Conservation (phyloP, 2,113 vertebrate species). For the Cacatua alba region DNA sequence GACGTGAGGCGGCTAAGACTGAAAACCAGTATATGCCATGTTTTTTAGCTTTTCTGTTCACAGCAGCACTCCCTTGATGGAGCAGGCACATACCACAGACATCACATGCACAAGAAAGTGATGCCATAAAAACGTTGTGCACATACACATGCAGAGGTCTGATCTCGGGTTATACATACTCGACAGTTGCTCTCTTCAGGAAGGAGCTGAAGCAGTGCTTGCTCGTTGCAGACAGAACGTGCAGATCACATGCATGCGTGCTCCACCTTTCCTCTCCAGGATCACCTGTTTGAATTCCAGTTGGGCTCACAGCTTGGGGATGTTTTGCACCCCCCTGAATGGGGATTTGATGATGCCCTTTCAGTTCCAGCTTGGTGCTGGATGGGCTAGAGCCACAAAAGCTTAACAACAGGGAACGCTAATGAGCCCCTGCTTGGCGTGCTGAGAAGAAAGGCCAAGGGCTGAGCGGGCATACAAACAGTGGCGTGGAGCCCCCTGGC, state of each 20-base stretch:
- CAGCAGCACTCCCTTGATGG: accelerated
- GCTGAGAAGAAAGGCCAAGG: conserved; percentile 54
- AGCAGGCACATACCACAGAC: neutral
- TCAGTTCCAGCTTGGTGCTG: conserved; percentile 27
- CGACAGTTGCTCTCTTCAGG: neutral
- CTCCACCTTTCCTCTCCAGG: neutral
- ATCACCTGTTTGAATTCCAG: conserved; percentile 47
- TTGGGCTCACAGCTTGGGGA: neutral
- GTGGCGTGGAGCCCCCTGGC: neutral
- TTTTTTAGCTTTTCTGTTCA: neutral
- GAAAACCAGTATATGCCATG: neutral
- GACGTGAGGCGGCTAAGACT: neutral
- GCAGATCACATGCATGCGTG: accelerated
- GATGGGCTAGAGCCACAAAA: conserved; percentile 32
- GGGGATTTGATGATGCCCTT: conserved; percentile 26
- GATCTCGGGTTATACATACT: neutral
- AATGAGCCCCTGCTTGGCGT: conserved; percentile 53
- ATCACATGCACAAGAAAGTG: accelerated
- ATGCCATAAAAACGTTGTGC: neutral
- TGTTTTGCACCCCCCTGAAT: neutral
- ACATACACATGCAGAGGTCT: neutral
- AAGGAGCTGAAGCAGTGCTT: neutral
- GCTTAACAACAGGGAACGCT: conserved; percentile 45
- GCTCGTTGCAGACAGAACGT: accelerated
- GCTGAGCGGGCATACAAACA: conserved; percentile 36